Evolutionary conservation across 2,113 vertebrate species (phyloP).

Genomic region (Anhinga anhinga): DNA sequence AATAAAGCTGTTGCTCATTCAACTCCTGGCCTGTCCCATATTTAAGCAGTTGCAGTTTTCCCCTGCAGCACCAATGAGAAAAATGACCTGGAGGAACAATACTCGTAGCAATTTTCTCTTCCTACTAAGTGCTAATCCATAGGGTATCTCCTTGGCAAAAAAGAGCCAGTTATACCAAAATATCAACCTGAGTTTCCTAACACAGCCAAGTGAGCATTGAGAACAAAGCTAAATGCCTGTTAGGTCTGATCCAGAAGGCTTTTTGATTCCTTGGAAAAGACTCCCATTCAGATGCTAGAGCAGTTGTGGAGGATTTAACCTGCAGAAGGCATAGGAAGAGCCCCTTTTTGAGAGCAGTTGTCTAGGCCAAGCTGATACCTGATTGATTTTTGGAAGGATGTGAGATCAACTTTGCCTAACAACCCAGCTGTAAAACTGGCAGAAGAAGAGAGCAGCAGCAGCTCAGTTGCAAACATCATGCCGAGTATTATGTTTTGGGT

Average conservation of each 20-base stretch:
- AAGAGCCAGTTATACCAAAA: not conserved
- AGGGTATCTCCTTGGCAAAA: not conserved
- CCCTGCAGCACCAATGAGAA: not conserved
- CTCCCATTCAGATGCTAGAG: not conserved
- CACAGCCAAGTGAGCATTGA: not conserved
- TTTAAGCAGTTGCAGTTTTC: not conserved
- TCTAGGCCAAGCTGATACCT: constrained; percentile 7
- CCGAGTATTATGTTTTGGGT: constrained; percentile 36
- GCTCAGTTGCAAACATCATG: not conserved
- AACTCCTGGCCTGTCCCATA: not conserved
- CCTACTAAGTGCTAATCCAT: not conserved
- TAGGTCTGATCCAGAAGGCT: not conserved
- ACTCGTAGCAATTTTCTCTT: not conserved
- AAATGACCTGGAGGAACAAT: not conserved
- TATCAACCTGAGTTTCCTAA: not conserved
- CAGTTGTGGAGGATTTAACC: not conserved
- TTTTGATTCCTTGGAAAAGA: not conserved
- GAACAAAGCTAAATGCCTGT: not conserved
- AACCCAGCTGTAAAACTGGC: constrained; percentile 20
- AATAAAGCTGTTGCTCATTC: not conserved
- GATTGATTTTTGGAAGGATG: not conserved
- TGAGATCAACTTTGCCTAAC: not conserved
- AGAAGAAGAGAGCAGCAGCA: not conserved
- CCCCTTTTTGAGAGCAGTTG: not conserved
- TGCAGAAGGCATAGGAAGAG: not conserved